A percentile compares a stretch with the other conserved stretches of the same genome.
Evolutionary conservation across 1,140 invertebrate genomes (phyloP).

Genomic region (Linepithema humile): DNA sequence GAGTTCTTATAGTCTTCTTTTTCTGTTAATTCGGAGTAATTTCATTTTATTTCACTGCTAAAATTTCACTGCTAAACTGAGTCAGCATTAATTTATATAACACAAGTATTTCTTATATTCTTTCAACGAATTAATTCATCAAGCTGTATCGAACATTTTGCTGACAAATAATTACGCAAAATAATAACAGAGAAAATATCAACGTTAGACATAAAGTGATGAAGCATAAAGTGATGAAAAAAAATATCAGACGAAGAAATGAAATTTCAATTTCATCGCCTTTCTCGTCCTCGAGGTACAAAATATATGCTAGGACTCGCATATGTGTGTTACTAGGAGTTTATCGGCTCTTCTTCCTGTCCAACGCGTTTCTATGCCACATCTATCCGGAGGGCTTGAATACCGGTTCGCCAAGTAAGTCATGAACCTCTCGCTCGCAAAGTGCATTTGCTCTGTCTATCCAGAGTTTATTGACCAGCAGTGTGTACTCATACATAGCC

Average conservation of each 20-base stretch:
- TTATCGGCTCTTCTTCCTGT: conserved; percentile 38
- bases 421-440: conserved; percentile 39
- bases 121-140: not conserved
- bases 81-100: no score
- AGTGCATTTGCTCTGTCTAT: conserved; percentile 19
- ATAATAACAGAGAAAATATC: not conserved
- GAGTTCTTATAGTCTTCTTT: no score
- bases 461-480: conserved; percentile 7
- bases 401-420: conserved; percentile 63
- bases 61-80: no score
- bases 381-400: conserved; percentile 34
- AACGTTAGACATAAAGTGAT: not conserved
- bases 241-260: not conserved
- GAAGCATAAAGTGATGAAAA: not conserved
- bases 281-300: not conserved
- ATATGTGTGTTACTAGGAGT: conserved; percentile 46
- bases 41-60: not conserved
- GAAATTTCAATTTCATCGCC: not conserved
- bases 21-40: not conserved
- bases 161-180: not conserved
- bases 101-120: not conserved
- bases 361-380: conserved; percentile 57
- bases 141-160: not conserved
- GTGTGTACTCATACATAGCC: not conserved
- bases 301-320: not conserved